Conservation (phyloP, 2,888 invertebrate species). For the Plutella xylostella region DNA sequence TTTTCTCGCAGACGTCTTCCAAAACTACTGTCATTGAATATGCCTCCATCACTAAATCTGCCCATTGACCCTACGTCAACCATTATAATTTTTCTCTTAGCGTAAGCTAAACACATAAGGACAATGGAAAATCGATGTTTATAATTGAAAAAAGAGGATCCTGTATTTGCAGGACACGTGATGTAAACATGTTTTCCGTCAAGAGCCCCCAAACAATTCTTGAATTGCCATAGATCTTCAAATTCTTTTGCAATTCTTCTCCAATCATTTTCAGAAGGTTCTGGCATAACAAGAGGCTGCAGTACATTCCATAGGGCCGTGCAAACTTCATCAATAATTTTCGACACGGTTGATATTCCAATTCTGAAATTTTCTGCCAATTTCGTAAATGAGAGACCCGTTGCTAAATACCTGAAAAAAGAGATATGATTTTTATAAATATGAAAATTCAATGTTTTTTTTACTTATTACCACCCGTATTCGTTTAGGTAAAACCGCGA, state of each 20-base stretch:
- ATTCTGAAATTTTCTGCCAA: slow-evolving; percentile 5
- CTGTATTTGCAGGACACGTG: slow-evolving; percentile 6
- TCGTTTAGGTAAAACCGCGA: slow-evolving; percentile 15
- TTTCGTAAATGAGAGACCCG: slow-evolving; percentile 3
- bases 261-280: slow-evolving; percentile 12
- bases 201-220: slow-evolving; percentile 11
- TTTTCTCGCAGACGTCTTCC: slow-evolving; percentile 17
- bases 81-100: slow-evolving; percentile 3
- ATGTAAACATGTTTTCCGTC: slow-evolving; percentile 13
- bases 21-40: slow-evolving; percentile 4
- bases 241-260: slow-evolving; percentile 7
- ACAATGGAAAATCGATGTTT: slow-evolving; percentile 4
- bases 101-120: slow-evolving; percentile 3
- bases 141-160: slow-evolving; percentile 1
- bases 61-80: slow-evolving; percentile 6
- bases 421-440: slow-evolving; percentile 14
- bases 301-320: slow-evolving; percentile 8
- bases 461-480: slow-evolving; percentile 12
- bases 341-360: slow-evolving; percentile 7
- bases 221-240: slow-evolving; percentile 14
- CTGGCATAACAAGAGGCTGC: slow-evolving; percentile 11
- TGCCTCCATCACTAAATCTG: slow-evolving; percentile 6
- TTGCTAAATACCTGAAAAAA: slow-evolving; percentile 12
- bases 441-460: slow-evolving; percentile 12
- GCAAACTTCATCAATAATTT: slow-evolving; percentile 8